These are phyloP conservation scores for Rhinopomastus cyanomelas DNA, from an alignment of 2,113 vertebrate genomes.

Conservation along the genomic window DNA sequence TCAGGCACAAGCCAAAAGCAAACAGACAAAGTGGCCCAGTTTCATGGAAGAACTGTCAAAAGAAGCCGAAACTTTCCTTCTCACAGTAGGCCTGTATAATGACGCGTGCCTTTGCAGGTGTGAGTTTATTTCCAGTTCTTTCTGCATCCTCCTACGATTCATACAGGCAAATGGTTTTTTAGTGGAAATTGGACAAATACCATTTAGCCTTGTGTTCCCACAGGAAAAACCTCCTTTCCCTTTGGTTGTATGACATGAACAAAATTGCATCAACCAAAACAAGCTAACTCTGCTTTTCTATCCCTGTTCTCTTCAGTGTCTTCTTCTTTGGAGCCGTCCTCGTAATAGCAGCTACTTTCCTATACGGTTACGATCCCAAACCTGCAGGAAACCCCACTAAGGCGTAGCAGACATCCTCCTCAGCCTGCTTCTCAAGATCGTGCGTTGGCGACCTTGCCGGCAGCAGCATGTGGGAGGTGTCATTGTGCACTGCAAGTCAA, in stretches of 20 bases:
- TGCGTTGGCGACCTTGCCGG: constrained; percentile 34
- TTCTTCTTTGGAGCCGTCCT: constrained; percentile 92
- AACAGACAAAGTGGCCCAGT: too few relatives aligned
- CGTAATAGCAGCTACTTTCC: constrained; percentile 93
- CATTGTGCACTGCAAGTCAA: constrained; percentile 40
- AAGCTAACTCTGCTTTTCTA: constrained; percentile 32
- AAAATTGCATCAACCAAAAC: not conserved
- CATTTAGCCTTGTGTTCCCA: not conserved
- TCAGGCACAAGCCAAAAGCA: not conserved
- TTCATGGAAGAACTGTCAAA: too few relatives aligned
- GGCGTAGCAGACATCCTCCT: constrained; percentile 74
- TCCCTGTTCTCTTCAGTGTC: constrained; percentile 74
- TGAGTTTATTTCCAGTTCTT: not conserved
- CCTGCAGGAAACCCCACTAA: constrained; percentile 85
- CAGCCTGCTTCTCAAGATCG: constrained; percentile 46
- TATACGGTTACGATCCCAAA: constrained; percentile 93
- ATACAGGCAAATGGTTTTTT: not conserved
- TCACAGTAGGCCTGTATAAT: not conserved
- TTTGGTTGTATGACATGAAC: not conserved
- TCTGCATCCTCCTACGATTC: not conserved
- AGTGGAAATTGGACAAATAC: not conserved
- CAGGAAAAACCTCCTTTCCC: not conserved
- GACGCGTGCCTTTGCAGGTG: not conserved
- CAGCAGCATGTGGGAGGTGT: constrained; percentile 18
- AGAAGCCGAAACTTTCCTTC: not conserved